Evolutionary conservation across 2,797 vertebrate species (phyloP).

Genomic region (Centropyge bicolor): DNA sequence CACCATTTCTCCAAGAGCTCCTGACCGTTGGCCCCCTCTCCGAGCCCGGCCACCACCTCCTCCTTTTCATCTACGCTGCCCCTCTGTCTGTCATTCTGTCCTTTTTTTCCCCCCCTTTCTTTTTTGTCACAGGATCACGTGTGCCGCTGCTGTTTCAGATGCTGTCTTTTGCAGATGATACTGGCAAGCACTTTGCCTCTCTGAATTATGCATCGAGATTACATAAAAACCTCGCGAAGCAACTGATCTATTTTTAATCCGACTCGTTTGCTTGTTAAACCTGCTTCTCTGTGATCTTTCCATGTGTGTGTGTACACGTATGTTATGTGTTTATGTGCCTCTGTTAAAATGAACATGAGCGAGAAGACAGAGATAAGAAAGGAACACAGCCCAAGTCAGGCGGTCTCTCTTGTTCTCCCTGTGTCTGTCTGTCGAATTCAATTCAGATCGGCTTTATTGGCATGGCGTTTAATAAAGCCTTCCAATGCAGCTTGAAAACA

Average conservation of each 20-base stretch:
- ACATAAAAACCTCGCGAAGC: constrained; percentile 78
- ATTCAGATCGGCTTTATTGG: constrained; percentile 64
- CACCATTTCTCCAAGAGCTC: constrained; percentile 48
- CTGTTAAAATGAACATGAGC: constrained; percentile 55
- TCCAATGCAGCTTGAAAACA: constrained; percentile 69
- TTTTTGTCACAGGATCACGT: constrained; percentile 47
- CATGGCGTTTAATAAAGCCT: constrained; percentile 65
- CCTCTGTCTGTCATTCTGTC: constrained; percentile 41
- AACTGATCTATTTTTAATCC: constrained; percentile 84
- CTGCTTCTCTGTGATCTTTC: constrained; percentile 70
- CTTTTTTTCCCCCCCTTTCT: not conserved
- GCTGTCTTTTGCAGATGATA: constrained; percentile 75
- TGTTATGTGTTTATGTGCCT: constrained; percentile 12
- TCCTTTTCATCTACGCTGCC: constrained; percentile 41
- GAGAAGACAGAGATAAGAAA: constrained; percentile 49
- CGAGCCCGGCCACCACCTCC: constrained; percentile 37
- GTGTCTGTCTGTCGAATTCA: constrained; percentile 56
- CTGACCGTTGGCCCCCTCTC: constrained; percentile 45
- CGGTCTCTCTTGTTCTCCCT: constrained; percentile 35
- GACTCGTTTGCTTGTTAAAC: constrained; percentile 77
- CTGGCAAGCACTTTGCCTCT: constrained; percentile 76
- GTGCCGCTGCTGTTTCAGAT: constrained; percentile 44
- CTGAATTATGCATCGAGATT: constrained; percentile 84
- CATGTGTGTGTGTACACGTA: not conserved
- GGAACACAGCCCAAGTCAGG: constrained; percentile 31